A percentile compares a stretch with the other conserved stretches of the same genome.
phyloP scores from a whole-genome alignment of 2,797 vertebrate genomes.

The Artibeus jamaicensis region DNA sequence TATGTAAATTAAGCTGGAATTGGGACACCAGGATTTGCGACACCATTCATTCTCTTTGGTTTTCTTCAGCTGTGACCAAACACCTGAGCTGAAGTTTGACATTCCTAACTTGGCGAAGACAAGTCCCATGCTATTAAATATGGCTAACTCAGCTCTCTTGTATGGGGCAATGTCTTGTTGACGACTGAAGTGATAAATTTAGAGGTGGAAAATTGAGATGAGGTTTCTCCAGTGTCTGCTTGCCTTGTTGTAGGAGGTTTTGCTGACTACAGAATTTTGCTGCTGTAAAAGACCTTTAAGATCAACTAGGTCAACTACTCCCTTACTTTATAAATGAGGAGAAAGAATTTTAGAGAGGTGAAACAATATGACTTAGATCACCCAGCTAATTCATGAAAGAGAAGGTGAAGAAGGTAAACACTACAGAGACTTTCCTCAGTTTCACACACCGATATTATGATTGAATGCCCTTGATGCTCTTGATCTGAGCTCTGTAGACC shows the following conservation, averaged over 20 bases:
- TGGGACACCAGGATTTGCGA: slow-evolving; percentile 6
- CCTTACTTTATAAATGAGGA: slow-evolving; percentile 10
- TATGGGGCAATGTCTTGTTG: slow-evolving; percentile 56
- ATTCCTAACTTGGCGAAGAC: slow-evolving; percentile 43
- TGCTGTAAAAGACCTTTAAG: slow-evolving; percentile 59
- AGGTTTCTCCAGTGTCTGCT: slow-evolving; percentile 54
- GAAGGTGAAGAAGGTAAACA: neutral
- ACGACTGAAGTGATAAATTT: slow-evolving; percentile 66
- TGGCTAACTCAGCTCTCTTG: slow-evolving; percentile 66
- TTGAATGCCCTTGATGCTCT: neutral
- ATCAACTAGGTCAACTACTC: slow-evolving; percentile 61
- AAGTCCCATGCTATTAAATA: slow-evolving; percentile 55
- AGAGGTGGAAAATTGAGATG: slow-evolving; percentile 66
- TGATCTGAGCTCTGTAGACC: neutral
- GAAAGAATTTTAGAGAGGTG: slow-evolving; percentile 16
- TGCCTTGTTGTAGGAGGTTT: slow-evolving; percentile 52
- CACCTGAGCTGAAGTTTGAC: slow-evolving; percentile 37
- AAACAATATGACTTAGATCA: neutral
- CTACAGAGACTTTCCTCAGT: neutral
- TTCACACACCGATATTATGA: neutral
- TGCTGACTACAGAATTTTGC: slow-evolving; percentile 47
- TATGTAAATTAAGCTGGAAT: slow-evolving; percentile 32
- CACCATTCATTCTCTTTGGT: neutral
- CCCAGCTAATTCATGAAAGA: neutral
- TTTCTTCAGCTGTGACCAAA: slow-evolving; percentile 34